A percentile compares a stretch with the other conserved stretches of the same genome.
Evolutionary conservation across 1,140 invertebrate species (phyloP).

Genomic region (Nautilus pompilius): DNA sequence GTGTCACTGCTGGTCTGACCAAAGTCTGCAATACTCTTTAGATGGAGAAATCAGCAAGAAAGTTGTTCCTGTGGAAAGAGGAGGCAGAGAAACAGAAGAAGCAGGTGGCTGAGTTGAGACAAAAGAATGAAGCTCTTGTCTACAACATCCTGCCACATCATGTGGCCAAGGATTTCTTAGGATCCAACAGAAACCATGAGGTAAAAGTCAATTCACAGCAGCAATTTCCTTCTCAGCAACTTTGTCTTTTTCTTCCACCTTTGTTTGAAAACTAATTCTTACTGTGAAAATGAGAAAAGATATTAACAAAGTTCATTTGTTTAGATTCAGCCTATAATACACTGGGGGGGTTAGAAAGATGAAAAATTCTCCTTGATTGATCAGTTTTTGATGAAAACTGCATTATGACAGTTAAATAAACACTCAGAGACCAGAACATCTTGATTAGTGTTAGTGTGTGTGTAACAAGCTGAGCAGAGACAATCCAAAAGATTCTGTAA

Average conservation of each 20-base stretch:
- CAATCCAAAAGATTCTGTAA: too few species aligned
- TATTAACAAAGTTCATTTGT: neutral
- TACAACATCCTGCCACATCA: slow-evolving; percentile 89
- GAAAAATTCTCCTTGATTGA: too few species aligned
- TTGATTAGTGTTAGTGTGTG: too few species aligned
- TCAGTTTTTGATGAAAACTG: too few species aligned
- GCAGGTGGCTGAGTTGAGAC: slow-evolving; percentile 75
- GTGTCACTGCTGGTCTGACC: neutral
- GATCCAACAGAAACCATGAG: slow-evolving; percentile 38
- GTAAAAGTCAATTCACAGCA: slow-evolving; percentile 26
- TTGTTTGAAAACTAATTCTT: neutral
- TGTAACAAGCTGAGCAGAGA: too few species aligned
- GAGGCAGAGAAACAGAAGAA: slow-evolving; percentile 78
- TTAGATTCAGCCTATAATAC: too few species aligned
- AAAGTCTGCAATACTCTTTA: slow-evolving; percentile 71
- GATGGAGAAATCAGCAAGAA: slow-evolving; percentile 79
- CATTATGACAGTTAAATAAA: too few species aligned
- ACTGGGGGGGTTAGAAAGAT: too few species aligned
- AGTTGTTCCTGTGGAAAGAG: slow-evolving; percentile 81
- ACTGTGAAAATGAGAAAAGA: neutral
- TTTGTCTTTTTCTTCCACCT: neutral
- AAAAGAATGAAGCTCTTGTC: slow-evolving; percentile 83
- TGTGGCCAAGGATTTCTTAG: slow-evolving; percentile 88
- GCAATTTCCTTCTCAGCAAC: neutral
- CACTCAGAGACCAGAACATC: too few species aligned